Conservation (phyloP, 2,113 vertebrate genomes). For the Oryzias woworae region DNA sequence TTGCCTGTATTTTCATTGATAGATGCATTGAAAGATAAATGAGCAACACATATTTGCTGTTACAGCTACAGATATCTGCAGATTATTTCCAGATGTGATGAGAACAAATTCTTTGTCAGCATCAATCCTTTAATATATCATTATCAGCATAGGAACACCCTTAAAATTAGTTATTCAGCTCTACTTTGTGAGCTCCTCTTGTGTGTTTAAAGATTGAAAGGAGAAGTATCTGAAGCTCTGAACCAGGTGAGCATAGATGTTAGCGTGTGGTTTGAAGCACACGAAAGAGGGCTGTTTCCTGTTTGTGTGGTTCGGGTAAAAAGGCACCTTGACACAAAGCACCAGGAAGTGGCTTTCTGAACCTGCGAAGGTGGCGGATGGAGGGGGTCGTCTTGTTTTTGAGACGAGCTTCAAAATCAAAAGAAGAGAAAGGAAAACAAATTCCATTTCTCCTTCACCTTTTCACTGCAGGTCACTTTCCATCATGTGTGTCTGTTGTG, state of each 20-base stretch:
- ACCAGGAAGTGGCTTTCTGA: constrained; percentile 76
- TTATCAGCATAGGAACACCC: too few species aligned
- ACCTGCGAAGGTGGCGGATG: constrained; percentile 43
- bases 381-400: constrained; percentile 36
- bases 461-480: constrained; percentile 44
- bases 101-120: too few species aligned
- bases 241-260: constrained; percentile 23
- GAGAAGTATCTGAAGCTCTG: constrained; percentile 30
- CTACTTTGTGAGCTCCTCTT: too few species aligned
- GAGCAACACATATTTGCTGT: too few species aligned
- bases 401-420: constrained; percentile 22
- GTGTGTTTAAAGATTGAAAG: neutral
- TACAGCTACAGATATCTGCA: too few species aligned
- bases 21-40: too few species aligned
- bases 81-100: too few species aligned
- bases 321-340: constrained; percentile 58
- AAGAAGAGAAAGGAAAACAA: constrained; percentile 21
- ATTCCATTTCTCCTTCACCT: constrained; percentile 52
- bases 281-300: constrained; percentile 74
- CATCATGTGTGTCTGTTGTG: constrained; percentile 43
- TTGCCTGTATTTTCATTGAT: too few species aligned
- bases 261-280: constrained; percentile 43
- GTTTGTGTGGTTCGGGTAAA: constrained; percentile 64
- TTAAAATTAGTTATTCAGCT: too few species aligned
- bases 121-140: too few species aligned